Evolutionary conservation across 2,797 vertebrate genomes (phyloP).

Genomic region (Antrozous pallidus): DNA sequence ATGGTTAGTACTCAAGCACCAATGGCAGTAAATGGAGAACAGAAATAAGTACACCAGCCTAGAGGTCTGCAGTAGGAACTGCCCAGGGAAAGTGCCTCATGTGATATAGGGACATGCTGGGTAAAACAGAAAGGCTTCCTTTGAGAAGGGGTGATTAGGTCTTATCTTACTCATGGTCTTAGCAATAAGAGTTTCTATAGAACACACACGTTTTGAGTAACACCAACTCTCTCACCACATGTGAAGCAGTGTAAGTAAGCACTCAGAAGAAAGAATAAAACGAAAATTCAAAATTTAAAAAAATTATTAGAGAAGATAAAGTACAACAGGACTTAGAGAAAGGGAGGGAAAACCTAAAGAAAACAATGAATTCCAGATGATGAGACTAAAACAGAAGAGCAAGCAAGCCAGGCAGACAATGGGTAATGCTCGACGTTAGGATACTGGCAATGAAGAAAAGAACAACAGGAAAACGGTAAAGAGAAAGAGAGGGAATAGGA

Average conservation of each 20-base stretch:
- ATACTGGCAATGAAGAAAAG: neutral
- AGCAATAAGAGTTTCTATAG: neutral
- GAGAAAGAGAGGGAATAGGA: neutral
- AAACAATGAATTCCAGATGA: neutral
- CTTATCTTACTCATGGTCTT: neutral
- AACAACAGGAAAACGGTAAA: neutral
- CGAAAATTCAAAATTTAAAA: neutral
- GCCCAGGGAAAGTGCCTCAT: neutral
- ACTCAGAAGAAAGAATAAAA: slow-evolving; percentile 32
- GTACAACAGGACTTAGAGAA: neutral
- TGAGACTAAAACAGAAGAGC: neutral
- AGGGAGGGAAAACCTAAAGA: neutral
- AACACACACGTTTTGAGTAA: neutral
- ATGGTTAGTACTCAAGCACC: neutral
- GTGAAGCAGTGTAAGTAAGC: neutral
- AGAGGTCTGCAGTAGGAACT: neutral
- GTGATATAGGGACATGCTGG: neutral
- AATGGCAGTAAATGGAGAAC: neutral
- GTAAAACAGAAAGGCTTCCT: neutral
- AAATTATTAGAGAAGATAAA: neutral
- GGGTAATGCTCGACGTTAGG: neutral
- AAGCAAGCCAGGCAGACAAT: neutral
- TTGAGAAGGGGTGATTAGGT: neutral
- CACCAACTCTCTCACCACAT: neutral
- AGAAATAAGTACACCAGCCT: neutral